Evolutionary conservation across 2,888 invertebrate genomes (phyloP), one percentile per base, ranked within the genome.

Genomic region (Spisula subtruncata): DNA sequence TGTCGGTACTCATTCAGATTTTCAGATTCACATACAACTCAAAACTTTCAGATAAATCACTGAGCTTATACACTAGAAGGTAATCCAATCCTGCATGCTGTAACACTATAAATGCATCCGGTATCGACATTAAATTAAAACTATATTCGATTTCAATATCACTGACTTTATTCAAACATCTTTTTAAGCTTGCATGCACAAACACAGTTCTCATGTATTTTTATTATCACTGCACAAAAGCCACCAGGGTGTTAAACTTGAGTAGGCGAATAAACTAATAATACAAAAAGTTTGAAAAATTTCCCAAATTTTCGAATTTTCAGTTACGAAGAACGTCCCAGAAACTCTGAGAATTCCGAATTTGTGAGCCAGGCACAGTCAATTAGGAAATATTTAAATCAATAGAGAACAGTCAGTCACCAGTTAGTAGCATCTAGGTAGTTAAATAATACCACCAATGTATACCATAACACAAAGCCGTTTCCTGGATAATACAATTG

Each of bases 351-450:
- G 41, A 41, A 41, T 41, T 41, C 41, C 4, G 32, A 35, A 75
- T 75, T 14, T 8, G 35, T 32, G 75, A 16, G 32, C 32, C 14
- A 32, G 32, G 32, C 14, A 75, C 75, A 32, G 10, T 18, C 32
- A 75, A 75, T 75, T 75, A 75, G 32, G 16, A 75, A 75, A 35
- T 75, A 75, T 8, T 75, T 25, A 32, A 75, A 75, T 75, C 75
- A 32, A 75, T 75, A 75, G 75, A 32, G 75, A 75, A 75, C 35
- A 75, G 32, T 32, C 35, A 75, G 32, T 32, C 29, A 32, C 18
- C 75, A 32, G 75, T 75, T 32, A 32, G 32, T 29, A 35, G 16
- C 10, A 51, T 51, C 51, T 51, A 51, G 10, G 25, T 66, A 41
- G 41, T 8, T 5, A 66, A 25, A 25, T 25, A 25, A 2, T n/a